phyloP scores from a whole-genome alignment of 1,140 invertebrate genomes.

The Anastrepha obliqua region DNA sequence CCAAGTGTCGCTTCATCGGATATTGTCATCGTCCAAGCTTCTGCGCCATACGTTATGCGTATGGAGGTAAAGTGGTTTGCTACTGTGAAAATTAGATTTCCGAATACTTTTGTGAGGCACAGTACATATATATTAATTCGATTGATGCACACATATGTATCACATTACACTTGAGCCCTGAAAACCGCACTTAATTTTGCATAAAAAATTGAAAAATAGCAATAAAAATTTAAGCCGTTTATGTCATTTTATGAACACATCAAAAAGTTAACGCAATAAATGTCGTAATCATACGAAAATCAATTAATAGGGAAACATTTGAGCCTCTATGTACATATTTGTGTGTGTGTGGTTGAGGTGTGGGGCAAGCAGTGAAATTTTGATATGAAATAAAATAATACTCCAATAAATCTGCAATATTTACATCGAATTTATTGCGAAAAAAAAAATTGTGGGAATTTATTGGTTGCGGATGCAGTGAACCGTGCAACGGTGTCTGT shows the following conservation, averaged over 20 bases:
- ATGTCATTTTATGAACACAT: slow-evolving; percentile 25
- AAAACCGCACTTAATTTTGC: slow-evolving; percentile 20
- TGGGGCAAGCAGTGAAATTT: not conserved
- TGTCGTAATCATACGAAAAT: slow-evolving; percentile 41
- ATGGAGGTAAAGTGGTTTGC: too few species aligned
- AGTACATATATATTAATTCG: not conserved
- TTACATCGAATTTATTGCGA: not conserved
- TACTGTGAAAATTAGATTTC: too few species aligned
- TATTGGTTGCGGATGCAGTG: not conserved
- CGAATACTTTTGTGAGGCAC: too few species aligned
- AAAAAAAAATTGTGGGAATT: not conserved
- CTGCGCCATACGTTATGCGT: too few species aligned
- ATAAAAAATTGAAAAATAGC: not conserved
- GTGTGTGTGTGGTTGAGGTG: not conserved
- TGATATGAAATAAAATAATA: not conserved
- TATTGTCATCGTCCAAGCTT: too few species aligned
- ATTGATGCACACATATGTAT: not conserved
- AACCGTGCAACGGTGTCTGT: not conserved
- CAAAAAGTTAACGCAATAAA: slow-evolving; percentile 45
- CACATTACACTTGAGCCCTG: slow-evolving; percentile 10
- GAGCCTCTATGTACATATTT: not conserved
- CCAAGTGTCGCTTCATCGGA: too few species aligned
- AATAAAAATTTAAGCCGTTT: slow-evolving; percentile 1
- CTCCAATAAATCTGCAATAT: not conserved
- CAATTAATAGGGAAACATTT: slow-evolving; percentile 7